A percentile compares a stretch with the other conserved stretches of the same genome.
These are phyloP conservation scores for Fulmarus glacialis DNA, from an alignment of 2,113 vertebrate species.

Conservation along the genomic window DNA sequence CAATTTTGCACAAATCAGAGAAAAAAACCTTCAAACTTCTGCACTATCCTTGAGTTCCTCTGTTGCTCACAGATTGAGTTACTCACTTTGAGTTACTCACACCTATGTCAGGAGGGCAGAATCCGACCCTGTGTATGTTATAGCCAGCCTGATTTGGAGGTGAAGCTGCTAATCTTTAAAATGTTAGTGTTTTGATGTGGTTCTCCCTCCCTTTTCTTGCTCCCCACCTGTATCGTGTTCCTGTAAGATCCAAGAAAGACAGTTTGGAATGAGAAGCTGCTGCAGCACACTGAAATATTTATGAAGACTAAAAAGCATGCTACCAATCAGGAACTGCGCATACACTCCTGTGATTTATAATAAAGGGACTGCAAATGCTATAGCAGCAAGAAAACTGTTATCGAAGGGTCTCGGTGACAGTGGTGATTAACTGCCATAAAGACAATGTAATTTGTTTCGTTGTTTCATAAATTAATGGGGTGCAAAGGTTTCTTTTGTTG, in stretches of 20 bases:
- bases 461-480: conserved; percentile 58
- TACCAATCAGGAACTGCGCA: background rate
- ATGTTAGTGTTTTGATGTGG: background rate
- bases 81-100: background rate
- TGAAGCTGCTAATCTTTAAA: background rate
- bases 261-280: background rate
- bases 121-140: background rate
- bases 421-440: background rate
- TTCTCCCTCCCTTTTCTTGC: background rate
- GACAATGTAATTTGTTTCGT: background rate
- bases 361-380: background rate
- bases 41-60: background rate
- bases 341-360: background rate
- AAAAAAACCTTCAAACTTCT: background rate
- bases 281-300: background rate
- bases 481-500: background rate
- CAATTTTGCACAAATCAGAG: background rate
- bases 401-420: background rate
- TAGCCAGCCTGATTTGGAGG: background rate
- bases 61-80: background rate
- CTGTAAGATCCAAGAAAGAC: background rate
- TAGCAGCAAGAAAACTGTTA: conserved; percentile 36
- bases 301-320: background rate
- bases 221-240: background rate
- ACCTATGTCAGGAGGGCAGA: background rate